Evolutionary conservation across 2,113 vertebrate genomes (phyloP), one percentile per base, ranked within the genome.

Genomic region (Dinomys branickii): DNA sequence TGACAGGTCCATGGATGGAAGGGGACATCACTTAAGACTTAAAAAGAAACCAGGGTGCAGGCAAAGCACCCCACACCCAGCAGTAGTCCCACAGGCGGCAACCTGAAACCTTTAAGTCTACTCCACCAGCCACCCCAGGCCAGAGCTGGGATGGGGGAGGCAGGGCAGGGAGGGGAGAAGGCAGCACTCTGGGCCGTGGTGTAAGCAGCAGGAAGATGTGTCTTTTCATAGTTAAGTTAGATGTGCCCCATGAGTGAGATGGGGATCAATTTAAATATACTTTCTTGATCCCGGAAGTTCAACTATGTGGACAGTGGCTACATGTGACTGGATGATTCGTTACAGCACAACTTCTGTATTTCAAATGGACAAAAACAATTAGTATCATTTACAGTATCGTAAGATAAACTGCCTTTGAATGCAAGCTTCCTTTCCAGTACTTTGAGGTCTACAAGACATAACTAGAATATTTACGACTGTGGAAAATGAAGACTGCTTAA

Each of bases 361-460:
- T 98, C 98, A 98, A 98, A 99, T 98, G 98, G 91, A 97, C 97
- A 98, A 98, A 98, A 50, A 97, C n/a, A 98, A 98, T 99, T 99
- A 99, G 99, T 99, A 99, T 98, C 98, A 98, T 98, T 98, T 98
- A 99, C 98, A 99, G 99, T 98, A 98, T 99, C 98, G 98, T 98
- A 98, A 98, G 98, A 98, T 98, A 98, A 98, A 98, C 92, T 86
- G 98, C 96, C 97, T 98, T 98, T 98, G 98, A 98, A 98, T 96
- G 98, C 98, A 98, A 98, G 98, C 97, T 98, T 99, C 96, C 98
- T 98, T 98, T 99, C 98, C 98, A 98, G 99, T 98, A 99, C 98
- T 99, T 97, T 98, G 98, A 99, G 98, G 98, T 98, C 98, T 99
- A 99, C 98, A 98, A 99, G 99, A 99, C 98, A 98, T 97, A 98